phyloP scores from a whole-genome alignment of 2,888 invertebrate species.

The Argyresthia goedartella region DNA sequence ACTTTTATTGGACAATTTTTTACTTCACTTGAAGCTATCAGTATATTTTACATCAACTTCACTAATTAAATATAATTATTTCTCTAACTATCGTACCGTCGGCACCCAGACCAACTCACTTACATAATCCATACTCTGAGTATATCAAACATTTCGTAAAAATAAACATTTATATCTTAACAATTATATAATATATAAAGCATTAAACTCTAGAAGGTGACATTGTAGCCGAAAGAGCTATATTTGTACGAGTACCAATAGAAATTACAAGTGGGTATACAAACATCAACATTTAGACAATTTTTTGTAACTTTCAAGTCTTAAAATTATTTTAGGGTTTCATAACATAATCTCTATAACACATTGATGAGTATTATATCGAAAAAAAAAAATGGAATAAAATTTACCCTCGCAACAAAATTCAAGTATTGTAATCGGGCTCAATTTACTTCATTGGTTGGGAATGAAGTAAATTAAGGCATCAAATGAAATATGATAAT shows the following conservation, averaged over 20 bases:
- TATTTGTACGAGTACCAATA: constrained; percentile 39
- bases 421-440: neutral
- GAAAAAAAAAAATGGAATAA: neutral
- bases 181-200: constrained; percentile 1
- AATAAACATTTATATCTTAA: constrained; percentile 23
- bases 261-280: neutral
- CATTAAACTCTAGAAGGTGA: constrained; percentile 49
- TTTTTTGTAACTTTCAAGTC: no score
- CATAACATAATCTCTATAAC: neutral
- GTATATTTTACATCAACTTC: constrained; percentile 54
- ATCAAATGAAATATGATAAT: constrained; percentile 6
- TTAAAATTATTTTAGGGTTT: no score
- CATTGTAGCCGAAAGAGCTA: constrained; percentile 30
- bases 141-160: constrained; percentile 18
- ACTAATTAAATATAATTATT: constrained; percentile 45
- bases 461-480: constrained; percentile 28
- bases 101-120: neutral
- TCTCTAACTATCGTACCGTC: neutral
- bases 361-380: neutral
- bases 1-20: constrained; percentile 63
- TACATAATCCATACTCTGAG: neutral
- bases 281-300: neutral
- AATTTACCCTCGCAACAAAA: neutral
- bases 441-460: constrained; percentile 37
- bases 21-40: constrained; percentile 37